Evolutionary conservation across 2,113 vertebrate species (phyloP).

Genomic region (Peromyscus californicus): DNA sequence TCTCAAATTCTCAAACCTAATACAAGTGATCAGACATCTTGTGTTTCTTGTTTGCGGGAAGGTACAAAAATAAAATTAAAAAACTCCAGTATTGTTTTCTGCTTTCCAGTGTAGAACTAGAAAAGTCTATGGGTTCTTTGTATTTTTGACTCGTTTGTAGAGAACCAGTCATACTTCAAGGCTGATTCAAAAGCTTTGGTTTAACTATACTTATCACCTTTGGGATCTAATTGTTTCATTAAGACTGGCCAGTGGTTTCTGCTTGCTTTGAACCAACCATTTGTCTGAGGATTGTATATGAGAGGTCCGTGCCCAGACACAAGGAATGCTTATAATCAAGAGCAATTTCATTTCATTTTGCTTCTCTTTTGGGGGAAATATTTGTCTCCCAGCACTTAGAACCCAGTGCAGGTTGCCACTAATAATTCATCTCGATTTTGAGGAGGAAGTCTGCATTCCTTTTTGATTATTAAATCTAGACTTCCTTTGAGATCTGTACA

Average conservation of each 20-base stretch:
- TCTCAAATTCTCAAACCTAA: constrained; percentile 31
- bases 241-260: not conserved
- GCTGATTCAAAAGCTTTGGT: not conserved
- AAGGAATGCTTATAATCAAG: constrained; percentile 25
- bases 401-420: constrained; percentile 43
- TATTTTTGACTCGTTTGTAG: constrained; percentile 14
- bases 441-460: constrained; percentile 34
- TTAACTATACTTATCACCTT: not conserved
- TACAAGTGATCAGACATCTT: constrained; percentile 42
- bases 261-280: constrained; percentile 20
- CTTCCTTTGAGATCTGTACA: constrained; percentile 21
- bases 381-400: constrained; percentile 51
- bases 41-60: constrained; percentile 16
- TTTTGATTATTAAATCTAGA: constrained; percentile 63
- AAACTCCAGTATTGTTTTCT: constrained; percentile 32
- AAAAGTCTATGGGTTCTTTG: constrained; percentile 39
- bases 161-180: constrained; percentile 15
- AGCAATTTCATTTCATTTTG: constrained; percentile 67
- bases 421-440: constrained; percentile 58
- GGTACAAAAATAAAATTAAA: constrained; percentile 28
- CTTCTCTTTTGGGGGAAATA: constrained; percentile 50
- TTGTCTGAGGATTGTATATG: constrained; percentile 6
- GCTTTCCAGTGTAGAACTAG: constrained; percentile 2
- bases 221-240: not conserved
- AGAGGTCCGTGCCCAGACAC: not conserved